phyloP scores from a whole-genome alignment of 2,113 vertebrate species.

The Nerophis ophidion region DNA sequence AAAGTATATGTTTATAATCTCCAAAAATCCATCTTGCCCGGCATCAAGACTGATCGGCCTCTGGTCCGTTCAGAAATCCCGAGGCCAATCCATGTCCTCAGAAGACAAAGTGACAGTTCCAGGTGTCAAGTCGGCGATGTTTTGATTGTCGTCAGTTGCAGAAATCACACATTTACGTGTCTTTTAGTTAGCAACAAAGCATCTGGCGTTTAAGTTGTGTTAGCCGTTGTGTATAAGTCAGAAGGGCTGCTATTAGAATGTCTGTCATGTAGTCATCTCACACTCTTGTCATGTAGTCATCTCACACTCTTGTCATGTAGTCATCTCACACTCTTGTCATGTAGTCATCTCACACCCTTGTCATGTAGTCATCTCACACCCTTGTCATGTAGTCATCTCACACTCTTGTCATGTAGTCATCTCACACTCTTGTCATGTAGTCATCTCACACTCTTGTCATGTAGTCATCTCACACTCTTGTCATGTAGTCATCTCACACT shows the following conservation, averaged over 20 bases:
- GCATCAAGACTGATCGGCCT: not conserved
- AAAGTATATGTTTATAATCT: not conserved
- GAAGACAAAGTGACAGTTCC: too few relatives aligned
- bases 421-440: conserved; percentile 31
- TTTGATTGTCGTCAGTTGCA: too few relatives aligned
- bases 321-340: too few relatives aligned
- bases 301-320: too few relatives aligned
- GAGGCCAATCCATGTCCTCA: not conserved
- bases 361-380: conserved; percentile 32
- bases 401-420: conserved; percentile 37
- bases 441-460: conserved; percentile 36
- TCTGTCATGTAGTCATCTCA: conserved; percentile 32
- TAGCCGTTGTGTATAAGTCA: conserved; percentile 8
- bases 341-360: conserved; percentile 24
- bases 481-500: conserved; percentile 32
- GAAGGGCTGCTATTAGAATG: conserved; percentile 35
- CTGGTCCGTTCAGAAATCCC: not conserved
- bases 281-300: conserved; percentile 26
- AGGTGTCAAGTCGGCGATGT: too few relatives aligned
- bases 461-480: conserved; percentile 24
- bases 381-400: conserved; percentile 34
- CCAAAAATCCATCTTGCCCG: not conserved
- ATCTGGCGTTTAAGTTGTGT: not conserved
- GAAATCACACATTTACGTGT: not conserved
- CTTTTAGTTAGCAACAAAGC: conserved; percentile 1